Evolutionary conservation across 1,140 invertebrate genomes (phyloP).

Genomic region (Rhyzopertha dominica): DNA sequence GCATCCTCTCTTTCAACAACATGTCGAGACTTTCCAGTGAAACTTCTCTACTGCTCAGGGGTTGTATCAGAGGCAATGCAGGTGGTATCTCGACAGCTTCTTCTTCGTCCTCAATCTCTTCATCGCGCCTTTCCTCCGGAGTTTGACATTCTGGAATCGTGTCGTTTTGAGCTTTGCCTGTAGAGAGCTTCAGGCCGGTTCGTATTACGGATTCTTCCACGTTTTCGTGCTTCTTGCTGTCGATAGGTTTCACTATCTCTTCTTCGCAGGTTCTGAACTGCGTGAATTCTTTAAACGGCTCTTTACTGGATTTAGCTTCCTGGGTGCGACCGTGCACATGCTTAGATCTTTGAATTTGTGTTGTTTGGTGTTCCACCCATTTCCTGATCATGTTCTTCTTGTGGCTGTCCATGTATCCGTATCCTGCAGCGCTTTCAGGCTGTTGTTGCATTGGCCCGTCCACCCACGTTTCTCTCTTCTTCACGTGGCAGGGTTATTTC

Average conservation of each 20-base stretch:
- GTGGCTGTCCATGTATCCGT: constrained; percentile 85
- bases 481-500: constrained; percentile 66
- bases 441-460: constrained; percentile 85
- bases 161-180: constrained; percentile 22
- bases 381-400: constrained; percentile 90
- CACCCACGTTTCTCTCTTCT: constrained; percentile 87
- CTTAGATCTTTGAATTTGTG: constrained; percentile 62
- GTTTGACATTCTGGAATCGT: constrained; percentile 35
- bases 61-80: constrained; percentile 67
- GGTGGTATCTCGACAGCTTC: constrained; percentile 68
- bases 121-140: constrained; percentile 42
- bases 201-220: constrained; percentile 54
- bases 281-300: constrained; percentile 57
- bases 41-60: constrained; percentile 68
- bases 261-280: constrained; percentile 61
- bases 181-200: constrained; percentile 50
- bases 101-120: constrained; percentile 66
- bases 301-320: constrained; percentile 37
- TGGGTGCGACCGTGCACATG: constrained; percentile 45
- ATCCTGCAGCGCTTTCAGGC: constrained; percentile 52
- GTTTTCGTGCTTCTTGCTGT: constrained; percentile 46
- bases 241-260: constrained; percentile 49
- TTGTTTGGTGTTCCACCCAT: constrained; percentile 89
- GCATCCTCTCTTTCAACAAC: constrained; percentile 58
- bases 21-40: constrained; percentile 72